phyloP scores from a whole-genome alignment of 2,888 invertebrate genomes.

The Luperina nickerlii region DNA sequence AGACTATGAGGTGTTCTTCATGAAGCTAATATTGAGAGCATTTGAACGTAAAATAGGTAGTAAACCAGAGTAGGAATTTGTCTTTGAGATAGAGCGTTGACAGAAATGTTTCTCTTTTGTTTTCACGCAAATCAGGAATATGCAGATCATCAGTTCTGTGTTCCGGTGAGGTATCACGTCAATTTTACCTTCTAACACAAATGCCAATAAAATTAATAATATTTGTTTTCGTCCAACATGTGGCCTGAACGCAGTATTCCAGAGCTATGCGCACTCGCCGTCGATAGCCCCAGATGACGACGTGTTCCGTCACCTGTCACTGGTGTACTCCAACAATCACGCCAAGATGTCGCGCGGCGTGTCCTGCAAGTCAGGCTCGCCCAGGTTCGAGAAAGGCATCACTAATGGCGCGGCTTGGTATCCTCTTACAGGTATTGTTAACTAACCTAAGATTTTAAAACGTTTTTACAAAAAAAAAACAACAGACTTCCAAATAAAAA shows the following conservation, averaged over 20 bases:
- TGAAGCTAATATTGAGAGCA: not conserved
- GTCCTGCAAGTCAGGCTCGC: slow-evolving; percentile 94
- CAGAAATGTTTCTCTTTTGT: slow-evolving; percentile 55
- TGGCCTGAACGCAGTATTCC: slow-evolving; percentile 94
- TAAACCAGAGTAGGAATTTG: not conserved
- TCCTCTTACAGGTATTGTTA: slow-evolving; percentile 92
- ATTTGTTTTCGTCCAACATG: slow-evolving; percentile 82
- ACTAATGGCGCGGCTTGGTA: slow-evolving; percentile 99
- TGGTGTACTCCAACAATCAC: slow-evolving; percentile 96
- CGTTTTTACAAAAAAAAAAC: too few relatives aligned
- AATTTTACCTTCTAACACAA: not conserved
- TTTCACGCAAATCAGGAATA: slow-evolving; percentile 91
- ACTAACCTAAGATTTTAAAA: slow-evolving; percentile 1
- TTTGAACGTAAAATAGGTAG: not conserved
- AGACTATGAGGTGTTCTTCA: not conserved
- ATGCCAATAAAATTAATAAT: slow-evolving; percentile 46
- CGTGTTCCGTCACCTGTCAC: slow-evolving; percentile 96
- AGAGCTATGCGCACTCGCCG: slow-evolving; percentile 95
- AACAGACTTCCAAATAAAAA: too few relatives aligned
- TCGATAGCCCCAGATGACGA: slow-evolving; percentile 98
- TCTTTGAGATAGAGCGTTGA: not conserved
- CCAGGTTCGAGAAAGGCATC: slow-evolving; percentile 96
- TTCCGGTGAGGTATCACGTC: slow-evolving; percentile 91
- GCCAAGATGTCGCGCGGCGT: slow-evolving; percentile 96
- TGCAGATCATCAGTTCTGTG: slow-evolving; percentile 94